Evolutionary conservation across 2,113 vertebrate genomes (phyloP).

Genomic region (Pycnonotus jocosus): DNA sequence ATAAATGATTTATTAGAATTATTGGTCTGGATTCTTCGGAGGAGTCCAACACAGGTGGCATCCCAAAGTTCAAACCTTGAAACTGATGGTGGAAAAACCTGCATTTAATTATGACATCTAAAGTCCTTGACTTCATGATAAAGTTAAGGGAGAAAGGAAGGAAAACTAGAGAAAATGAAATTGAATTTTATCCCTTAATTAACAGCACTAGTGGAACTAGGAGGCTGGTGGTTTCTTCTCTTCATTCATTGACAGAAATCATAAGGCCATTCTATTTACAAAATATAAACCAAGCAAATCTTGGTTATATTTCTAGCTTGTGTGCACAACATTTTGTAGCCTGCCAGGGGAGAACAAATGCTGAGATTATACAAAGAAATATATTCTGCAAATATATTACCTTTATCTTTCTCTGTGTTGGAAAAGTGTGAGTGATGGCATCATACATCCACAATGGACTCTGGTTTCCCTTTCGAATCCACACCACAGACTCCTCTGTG

Average conservation of each 20-base stretch:
- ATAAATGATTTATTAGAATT: not conserved
- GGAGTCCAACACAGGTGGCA: not conserved
- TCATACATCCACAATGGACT: conserved; percentile 73
- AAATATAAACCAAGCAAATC: not conserved
- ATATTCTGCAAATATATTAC: conserved; percentile 55
- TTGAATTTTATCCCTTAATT: not conserved
- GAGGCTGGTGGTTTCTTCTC: not conserved
- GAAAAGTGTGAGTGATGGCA: conserved; percentile 57
- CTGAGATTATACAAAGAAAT: not conserved
- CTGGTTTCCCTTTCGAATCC: conserved; percentile 65
- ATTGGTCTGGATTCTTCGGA: not conserved
- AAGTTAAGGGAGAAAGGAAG: not conserved
- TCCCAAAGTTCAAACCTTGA: not conserved
- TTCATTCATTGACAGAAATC: not conserved
- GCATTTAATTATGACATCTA: not conserved
- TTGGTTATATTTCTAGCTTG: not conserved
- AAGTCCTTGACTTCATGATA: not conserved
- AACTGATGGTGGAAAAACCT: not conserved
- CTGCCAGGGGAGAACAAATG: not conserved
- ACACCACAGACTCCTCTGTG: conserved; percentile 41
- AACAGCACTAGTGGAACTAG: not conserved
- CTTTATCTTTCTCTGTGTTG: conserved; percentile 59
- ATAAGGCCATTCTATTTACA: not conserved
- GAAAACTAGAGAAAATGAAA: not conserved
- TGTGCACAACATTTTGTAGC: not conserved